Evolutionary conservation across 2,888 invertebrate species (phyloP), one percentile per base, ranked within the genome.

Genomic region (Carabus problematicus): DNA sequence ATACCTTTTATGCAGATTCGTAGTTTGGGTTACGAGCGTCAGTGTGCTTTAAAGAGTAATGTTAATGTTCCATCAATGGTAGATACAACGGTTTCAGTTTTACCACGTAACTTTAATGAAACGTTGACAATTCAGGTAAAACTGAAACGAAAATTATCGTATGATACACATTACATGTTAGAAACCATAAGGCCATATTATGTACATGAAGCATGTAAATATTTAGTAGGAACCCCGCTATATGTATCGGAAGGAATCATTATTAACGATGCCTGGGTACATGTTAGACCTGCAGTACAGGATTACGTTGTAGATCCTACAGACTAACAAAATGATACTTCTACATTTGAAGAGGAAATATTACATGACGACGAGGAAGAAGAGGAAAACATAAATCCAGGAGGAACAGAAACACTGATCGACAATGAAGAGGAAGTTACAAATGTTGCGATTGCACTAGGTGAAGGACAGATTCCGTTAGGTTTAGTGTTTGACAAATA

Each of bases 21-120:
- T 11, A 47, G 41, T 8, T 42, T 61, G 60, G 73, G 75, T 59
- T 71, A 71, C 60, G 74, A 72, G 62, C 71, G 40, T 55, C 74
- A 75, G 66, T 72, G 72, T 71, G 73, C 73, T 55, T 47, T 74
- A 11, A 61, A 58, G 64, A 74, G 73, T 8, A 39, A 59, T 40
- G 59, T 74, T 0, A 75, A 75, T 60, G 72, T 75, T 12, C 72
- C 74, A 39, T 71, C 73, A 12, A 52, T 66, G 29, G 54, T 74
- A 29, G 71, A 72, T 43, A 72, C 40, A 41, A 72, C 70, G 43
- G 70, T 73, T 6, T 55, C 61, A 45, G 56, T 64, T 8, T 58
- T 74, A 39, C 73, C 74, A 2, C 49, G 73, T 18, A n/a, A 47
- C 14, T 42, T 52, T 55, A 45, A 56, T 62, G 71, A 74, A 70